Base-by-base conservation (phyloP, 2,797 vertebrate genomes). In the Rhynchotus rufescens region DNA sequence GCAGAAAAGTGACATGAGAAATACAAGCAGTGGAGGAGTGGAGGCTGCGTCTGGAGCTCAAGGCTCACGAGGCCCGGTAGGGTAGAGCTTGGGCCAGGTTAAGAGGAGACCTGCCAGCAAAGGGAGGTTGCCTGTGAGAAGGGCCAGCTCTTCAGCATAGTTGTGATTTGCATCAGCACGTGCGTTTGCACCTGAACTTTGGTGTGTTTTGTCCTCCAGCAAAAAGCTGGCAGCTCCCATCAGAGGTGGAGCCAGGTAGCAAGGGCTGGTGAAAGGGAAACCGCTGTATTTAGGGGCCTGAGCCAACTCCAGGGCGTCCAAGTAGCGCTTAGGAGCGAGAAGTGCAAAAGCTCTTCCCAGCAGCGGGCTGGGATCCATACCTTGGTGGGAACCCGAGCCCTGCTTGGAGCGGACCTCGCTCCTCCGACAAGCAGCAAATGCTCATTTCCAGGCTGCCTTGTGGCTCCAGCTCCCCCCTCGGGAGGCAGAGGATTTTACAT, bases 111-210 rank as follows among this genome's bases (percentile, higher is more conserved):
- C 3, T 6, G 34, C 44, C 6, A 34, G 51, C 80, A 40, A 65
- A 65, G 9, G 75, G 59, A 1, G 4, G 52, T 21, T 36, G 69
- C 62, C 21, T 80, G 30, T 20, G 34, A 57, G 66, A 36, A 65
- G 67, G 42, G 61, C 57, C 21, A 3, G 16, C 3, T 2, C 51
- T 57, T 10, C 36, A 16, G 56, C 45, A 10, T 54, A 25, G 3
- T 0, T 0, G 0, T 9, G 28, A 16, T 28, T 56, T 57, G 26
- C 44, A 38, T 16, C 65, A 26, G 0, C 1, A 1, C 7, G 22
- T 71, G 36, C 16, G 64, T 25, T 71, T 12, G 15, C 49, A 20
- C 19, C 32, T 25, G 32, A 89, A 21, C 45, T 4, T 26, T 3
- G 8, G 17, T 25, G 45, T 15, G 16, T 2, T 75, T 51, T 38